A percentile compares a stretch with the other conserved stretches of the same genome.
These are phyloP conservation scores for Tauraco hartlaubi DNA, from an alignment of 2,797 vertebrate genomes.

Conservation along the genomic window DNA sequence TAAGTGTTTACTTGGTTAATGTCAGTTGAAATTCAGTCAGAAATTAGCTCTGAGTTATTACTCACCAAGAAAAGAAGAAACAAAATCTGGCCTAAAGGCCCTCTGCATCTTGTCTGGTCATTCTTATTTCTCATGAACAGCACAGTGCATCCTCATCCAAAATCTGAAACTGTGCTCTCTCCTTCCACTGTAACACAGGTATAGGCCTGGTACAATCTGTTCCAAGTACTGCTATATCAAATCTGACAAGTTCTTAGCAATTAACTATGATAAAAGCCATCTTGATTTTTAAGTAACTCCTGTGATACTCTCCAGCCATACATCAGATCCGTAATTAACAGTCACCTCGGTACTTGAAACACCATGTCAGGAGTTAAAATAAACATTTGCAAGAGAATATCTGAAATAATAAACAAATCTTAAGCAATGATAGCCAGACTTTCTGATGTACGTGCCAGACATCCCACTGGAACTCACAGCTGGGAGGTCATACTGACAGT, in stretches of 20 bases:
- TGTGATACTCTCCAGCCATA: not conserved
- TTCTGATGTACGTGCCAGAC: not conserved
- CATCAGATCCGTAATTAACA: not conserved
- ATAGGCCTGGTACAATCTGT: not conserved
- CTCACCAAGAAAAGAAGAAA: not conserved
- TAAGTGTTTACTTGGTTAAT: not conserved
- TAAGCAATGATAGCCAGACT: not conserved
- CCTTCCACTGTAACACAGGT: not conserved
- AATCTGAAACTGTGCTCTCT: not conserved
- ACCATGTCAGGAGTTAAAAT: not conserved
- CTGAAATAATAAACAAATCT: constrained; percentile 15
- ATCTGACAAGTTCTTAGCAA: not conserved
- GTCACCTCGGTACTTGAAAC: not conserved
- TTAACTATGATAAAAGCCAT: not conserved
- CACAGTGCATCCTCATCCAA: not conserved
- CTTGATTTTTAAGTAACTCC: not conserved
- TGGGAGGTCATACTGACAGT: not conserved
- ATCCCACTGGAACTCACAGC: not conserved
- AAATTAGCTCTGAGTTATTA: not conserved
- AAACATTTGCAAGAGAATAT: not conserved
- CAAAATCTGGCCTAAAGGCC: not conserved
- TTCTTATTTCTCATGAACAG: not conserved
- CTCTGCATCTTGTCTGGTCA: not conserved
- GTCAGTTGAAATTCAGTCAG: not conserved
- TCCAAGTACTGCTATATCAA: not conserved